Evolutionary conservation across 2,888 invertebrate species (phyloP), one percentile per base, ranked within the genome.

Genomic region (Holacanthella duospinosa): DNA sequence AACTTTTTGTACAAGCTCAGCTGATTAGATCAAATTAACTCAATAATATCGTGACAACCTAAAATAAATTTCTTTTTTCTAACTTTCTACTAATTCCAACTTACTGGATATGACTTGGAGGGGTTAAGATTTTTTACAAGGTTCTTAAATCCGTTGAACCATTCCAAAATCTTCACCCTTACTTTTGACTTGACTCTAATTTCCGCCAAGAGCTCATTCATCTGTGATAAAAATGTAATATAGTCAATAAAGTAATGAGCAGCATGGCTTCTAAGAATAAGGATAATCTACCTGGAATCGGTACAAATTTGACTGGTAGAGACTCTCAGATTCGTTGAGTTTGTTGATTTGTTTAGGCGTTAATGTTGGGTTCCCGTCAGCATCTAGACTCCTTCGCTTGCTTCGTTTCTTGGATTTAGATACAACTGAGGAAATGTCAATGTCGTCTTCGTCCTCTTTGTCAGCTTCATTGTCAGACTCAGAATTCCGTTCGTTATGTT

Each of bases 161-260:
- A 72, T 2, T 25, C 63, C 21, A 61, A 55, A 12, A 68, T 62
- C 25, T 60, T 59, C 9, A 36, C 54, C 27, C 61, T 56, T 28
- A n/a, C 24, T 29, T 56, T 67, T 21, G 59, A 43, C 1, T 63
- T 48, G 12, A 69, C 43, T n/a, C 29, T 48, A 6, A 66, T 44
- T 44, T 72, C 71, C 19, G 63, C 24, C 48, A 72, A 55, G 3
- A 72, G 64, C 27, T 68, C 71, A 56, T 67, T 61, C 27, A 69
- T 65, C 67, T 72, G 64, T 16, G 19, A 44, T 16, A 29, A 36
- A 58, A 29, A 55, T 2, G 9, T 43, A 29, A 28, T 29, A 24
- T 27, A 36, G 9, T 3, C 3, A 29, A 61, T 29, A 48, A 43
- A 12, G 29, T 53, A 59, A 26, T 4, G 24, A 19, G 3, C n/a